Evolutionary conservation across 1,140 invertebrate genomes (phyloP), one percentile per base, ranked within the genome.

Genomic region (Paramacrobiotus metropolitanus): DNA sequence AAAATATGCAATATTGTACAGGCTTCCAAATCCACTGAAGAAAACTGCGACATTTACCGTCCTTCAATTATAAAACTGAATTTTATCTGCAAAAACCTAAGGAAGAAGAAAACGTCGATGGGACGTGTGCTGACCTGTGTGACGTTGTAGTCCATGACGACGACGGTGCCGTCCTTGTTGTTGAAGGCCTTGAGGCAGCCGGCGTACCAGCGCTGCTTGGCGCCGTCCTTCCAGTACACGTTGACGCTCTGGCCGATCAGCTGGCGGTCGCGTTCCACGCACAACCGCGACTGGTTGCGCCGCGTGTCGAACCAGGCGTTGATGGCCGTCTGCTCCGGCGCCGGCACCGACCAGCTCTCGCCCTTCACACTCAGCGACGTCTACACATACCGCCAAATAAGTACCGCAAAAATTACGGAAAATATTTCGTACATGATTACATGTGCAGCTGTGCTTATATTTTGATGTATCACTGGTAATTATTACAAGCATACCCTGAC

Each of bases 71-170:
- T n/a, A n/a, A n/a, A n/a, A n/a, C n/a, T n/a, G n/a, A n/a, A n/a
- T n/a, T n/a, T n/a, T n/a, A n/a, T n/a, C n/a, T n/a, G n/a, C n/a
- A n/a, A n/a, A n/a, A n/a, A n/a, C n/a, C n/a, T n/a, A n/a, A n/a
- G n/a, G n/a, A n/a, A n/a, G n/a, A n/a, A n/a, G n/a, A n/a, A n/a
- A n/a, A n/a, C n/a, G n/a, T n/a, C n/a, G n/a, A n/a, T n/a, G n/a
- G n/a, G n/a, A n/a, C n/a, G n/a, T n/a, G n/a, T n/a, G 4, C 48
- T 9, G 24, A 18, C 48, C 24, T 55, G 48, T 9, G 24, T 55
- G 48, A 55, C 48, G 24, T 55, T 55, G 24, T 55, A 55, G 48
- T 55, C 48, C 48, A 55, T 55, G 15, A 55, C 48, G 48, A 24
- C 24, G 48, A 55, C 24, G 9, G 48, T 55, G 9, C 24, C 9